A percentile compares a stretch with the other conserved stretches of the same genome.
Evolutionary conservation across 2,888 invertebrate species (phyloP).

Genomic region (Melieria omissa): DNA sequence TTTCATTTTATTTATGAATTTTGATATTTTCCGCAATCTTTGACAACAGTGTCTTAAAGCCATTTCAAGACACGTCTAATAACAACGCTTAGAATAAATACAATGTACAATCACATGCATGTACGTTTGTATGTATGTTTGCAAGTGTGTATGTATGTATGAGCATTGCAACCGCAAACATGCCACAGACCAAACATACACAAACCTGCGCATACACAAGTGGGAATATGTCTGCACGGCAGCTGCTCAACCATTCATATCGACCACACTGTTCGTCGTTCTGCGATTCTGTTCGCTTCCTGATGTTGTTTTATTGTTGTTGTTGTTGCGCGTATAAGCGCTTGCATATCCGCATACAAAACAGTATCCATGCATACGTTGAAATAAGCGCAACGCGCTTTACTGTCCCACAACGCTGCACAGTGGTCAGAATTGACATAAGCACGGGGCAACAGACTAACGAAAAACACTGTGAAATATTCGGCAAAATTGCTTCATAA

Average conservation of each 20-base stretch:
- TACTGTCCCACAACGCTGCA: background rate
- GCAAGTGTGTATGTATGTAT: slow-evolving; percentile 2
- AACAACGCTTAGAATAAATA: slow-evolving; percentile 33
- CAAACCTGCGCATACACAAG: slow-evolving; percentile 11
- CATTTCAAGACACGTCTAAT: background rate
- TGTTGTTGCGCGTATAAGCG: no score
- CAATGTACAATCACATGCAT: background rate
- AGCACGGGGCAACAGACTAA: no score
- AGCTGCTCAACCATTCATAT: no score
- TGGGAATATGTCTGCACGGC: no score
- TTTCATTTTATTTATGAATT: no score
- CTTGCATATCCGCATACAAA: background rate
- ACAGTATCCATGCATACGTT: background rate
- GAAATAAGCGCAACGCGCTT: background rate
- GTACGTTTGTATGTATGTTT: slow-evolving; percentile 7
- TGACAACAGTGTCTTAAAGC: no score
- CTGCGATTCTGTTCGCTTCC: no score
- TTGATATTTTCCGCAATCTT: no score
- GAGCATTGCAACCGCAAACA: slow-evolving; percentile 33
- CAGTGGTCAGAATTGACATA: background rate
- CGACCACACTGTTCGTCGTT: no score
- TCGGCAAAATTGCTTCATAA: no score
- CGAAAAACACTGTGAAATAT: no score
- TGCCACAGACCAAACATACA: slow-evolving; percentile 35
- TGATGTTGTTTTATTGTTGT: no score